Evolutionary conservation across 2,888 invertebrate species (phyloP), one percentile per base, ranked within the genome.

Genomic region (Eristalis tenax): DNA sequence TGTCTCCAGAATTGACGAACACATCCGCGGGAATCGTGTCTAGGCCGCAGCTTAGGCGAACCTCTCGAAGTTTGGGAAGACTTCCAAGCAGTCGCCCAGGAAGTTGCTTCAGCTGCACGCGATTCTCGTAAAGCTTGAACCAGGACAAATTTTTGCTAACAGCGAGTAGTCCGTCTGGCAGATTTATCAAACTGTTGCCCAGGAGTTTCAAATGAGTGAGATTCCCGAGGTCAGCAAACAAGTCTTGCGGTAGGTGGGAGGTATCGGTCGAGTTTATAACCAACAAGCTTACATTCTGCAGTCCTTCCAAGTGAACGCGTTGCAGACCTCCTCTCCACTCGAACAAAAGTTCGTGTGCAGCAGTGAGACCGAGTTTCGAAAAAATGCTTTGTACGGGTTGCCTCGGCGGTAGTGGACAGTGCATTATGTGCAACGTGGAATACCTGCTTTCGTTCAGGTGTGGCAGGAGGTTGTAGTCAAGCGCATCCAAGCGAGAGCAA

Each of bases 131-230:
- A 89, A 95, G 93, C 79, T 94, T 94, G 69, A 96, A 93, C 15
- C 91, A 93, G 74, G 93, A 92, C 63, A 96, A 91, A 89, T 94
- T 93, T 22, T 91, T 91, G 89, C 95, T 96, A 78, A 94, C 93
- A 78, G 91, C 91, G 89, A 96, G 95, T 63, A 96, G 92, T 88
- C 94, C 94, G 76, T 93, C 93, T 4, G 96, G 96, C 76, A 96
- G 93, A 92, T 95, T 94, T 32, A 93, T 94, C 77, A 97, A 93
- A 89, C 94, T 94, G 91, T 96, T 97, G 89, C 94, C 94, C 95
- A 95, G 96, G 40, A 97, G 94, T 90, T 95, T 95, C 71, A 97
- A 91, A 94, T 94, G 94, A 4, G 93, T 94, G n/a, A 96, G 91
- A 87, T 95, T 94, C 63, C 93, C 93, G 84, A 96, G 92, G 88